phyloP scores from a whole-genome alignment of 2,113 vertebrate genomes.

The Amazona vittata region DNA sequence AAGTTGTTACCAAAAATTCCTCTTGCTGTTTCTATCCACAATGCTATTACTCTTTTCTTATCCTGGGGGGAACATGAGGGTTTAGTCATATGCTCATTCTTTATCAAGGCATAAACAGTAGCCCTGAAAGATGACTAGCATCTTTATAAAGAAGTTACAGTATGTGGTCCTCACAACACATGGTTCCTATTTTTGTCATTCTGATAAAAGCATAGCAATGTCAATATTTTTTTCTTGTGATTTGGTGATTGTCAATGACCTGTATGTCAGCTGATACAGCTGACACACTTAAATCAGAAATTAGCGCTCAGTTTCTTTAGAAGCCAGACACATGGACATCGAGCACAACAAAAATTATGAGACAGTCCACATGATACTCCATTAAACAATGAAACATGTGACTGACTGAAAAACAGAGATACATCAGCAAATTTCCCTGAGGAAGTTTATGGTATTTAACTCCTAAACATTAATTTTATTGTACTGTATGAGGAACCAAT shows the following conservation, averaged over 20 bases:
- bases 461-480: constrained; percentile 79
- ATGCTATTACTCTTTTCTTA: constrained; percentile 1
- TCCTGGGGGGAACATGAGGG: neutral
- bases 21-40: constrained; percentile 4
- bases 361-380: constrained; percentile 59
- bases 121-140: constrained; percentile 15
- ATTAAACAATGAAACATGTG: constrained; percentile 75
- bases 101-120: constrained; percentile 9
- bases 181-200: constrained; percentile 47
- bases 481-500: constrained; percentile 68
- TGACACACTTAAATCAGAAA: constrained; percentile 64
- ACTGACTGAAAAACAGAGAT: constrained; percentile 67
- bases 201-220: constrained; percentile 41
- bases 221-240: constrained; percentile 25
- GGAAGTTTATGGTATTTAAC: constrained; percentile 75
- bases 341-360: constrained; percentile 39
- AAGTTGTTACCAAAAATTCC: constrained; percentile 16
- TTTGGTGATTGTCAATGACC: constrained; percentile 39
- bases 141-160: constrained; percentile 31
- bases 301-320: constrained; percentile 42
- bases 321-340: constrained; percentile 40
- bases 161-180: constrained; percentile 16
- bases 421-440: constrained; percentile 70
- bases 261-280: constrained; percentile 62
- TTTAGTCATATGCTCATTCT: constrained; percentile 31